Conservation (phyloP, 2,113 vertebrate species). For the Fregata magnificens region DNA sequence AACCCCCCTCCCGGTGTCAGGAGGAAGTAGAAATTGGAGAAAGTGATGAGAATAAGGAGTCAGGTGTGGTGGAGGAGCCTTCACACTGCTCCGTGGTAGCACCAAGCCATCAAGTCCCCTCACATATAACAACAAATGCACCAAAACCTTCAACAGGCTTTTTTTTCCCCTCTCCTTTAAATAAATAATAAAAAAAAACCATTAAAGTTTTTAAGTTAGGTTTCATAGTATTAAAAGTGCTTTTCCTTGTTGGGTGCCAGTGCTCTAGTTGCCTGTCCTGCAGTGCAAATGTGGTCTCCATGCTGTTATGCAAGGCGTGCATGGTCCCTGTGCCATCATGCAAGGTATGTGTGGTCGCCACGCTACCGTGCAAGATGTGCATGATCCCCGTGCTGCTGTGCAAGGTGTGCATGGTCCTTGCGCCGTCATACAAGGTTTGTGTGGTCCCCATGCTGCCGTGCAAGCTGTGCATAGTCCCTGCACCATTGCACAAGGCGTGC, state of each 20-base stretch:
- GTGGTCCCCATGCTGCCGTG: rapidly evolving
- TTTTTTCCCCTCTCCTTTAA: neutral
- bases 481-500: rapidly evolving
- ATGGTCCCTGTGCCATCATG: rapidly evolving
- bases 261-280: neutral
- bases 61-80: neutral
- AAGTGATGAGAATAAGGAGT: neutral
- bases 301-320: rapidly evolving
- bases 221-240: neutral
- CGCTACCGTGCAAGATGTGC: neutral
- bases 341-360: neutral
- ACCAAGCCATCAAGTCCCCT: rapidly evolving
- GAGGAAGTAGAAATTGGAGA: neutral
- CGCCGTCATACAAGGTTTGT: too few relatives aligned
- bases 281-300: neutral
- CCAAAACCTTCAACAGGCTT: neutral
- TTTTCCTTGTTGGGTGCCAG: neutral
- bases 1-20: neutral
- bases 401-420: rapidly evolving
- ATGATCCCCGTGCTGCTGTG: rapidly evolving
- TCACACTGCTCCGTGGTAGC: rapidly evolving
- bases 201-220: neutral
- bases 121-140: rapidly evolving
- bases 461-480: rapidly evolving
- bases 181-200: neutral